A percentile compares a stretch with the other conserved stretches of the same genome.
phyloP scores from a whole-genome alignment of 2,888 invertebrate genomes.

The Drosophila sordidula region DNA sequence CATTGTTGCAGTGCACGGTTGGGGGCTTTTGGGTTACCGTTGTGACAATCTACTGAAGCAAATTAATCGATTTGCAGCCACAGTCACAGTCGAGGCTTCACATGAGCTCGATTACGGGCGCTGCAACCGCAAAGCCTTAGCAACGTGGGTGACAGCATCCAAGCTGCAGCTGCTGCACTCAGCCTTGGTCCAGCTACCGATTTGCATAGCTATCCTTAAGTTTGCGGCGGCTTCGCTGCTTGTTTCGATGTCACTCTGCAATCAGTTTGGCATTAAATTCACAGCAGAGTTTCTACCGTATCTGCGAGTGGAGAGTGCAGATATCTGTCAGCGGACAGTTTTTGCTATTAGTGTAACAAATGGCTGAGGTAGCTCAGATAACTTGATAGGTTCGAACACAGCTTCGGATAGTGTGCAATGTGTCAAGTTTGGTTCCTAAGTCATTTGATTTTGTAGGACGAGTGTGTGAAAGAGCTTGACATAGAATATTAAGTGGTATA shows the following conservation, averaged over 20 bases:
- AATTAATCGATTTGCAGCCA: slow-evolving; percentile 72
- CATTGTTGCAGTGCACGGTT: slow-evolving; percentile 51
- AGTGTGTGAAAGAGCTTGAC: background rate
- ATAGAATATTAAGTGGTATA: background rate
- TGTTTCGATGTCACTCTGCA: slow-evolving; percentile 51
- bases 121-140: slow-evolving; percentile 38
- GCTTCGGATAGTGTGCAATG: slow-evolving; percentile 5
- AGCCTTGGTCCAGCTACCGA: slow-evolving; percentile 8
- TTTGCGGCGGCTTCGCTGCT: slow-evolving; percentile 7
- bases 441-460: slow-evolving; percentile 5
- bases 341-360: slow-evolving; percentile 32
- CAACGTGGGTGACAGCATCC: slow-evolving; percentile 24
- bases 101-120: slow-evolving; percentile 35
- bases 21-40: slow-evolving; percentile 63
- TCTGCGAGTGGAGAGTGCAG: slow-evolving; percentile 10
- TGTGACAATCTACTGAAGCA: slow-evolving; percentile 66
- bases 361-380: slow-evolving; percentile 16
- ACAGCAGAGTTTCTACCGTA: slow-evolving; percentile 16
- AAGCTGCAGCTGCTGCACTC: slow-evolving; percentile 9
- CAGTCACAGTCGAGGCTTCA: slow-evolving; percentile 18
- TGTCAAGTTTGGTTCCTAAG: slow-evolving; percentile 21
- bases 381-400: slow-evolving; percentile 4
- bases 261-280: slow-evolving; percentile 59
- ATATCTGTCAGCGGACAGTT: slow-evolving; percentile 7
- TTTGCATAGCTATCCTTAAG: slow-evolving; percentile 16